Base-by-base conservation (phyloP, 2,113 vertebrate genomes). In the Picathartes gymnocephalus region DNA sequence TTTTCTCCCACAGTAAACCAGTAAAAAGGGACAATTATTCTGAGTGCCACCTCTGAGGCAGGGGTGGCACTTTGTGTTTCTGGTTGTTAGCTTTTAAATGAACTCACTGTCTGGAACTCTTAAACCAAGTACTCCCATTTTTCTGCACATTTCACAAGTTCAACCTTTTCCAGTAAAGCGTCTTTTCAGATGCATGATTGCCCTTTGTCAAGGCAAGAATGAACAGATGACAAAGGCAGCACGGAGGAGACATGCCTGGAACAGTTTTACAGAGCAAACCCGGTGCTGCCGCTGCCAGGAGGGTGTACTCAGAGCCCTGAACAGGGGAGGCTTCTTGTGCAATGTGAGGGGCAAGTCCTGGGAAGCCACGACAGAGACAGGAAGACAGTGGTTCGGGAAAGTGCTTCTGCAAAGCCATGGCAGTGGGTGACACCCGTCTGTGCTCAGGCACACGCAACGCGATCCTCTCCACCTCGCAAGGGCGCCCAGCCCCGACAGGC, bases 151-250 rank as follows among this genome's bases (percentile, higher is more conserved):
- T 91, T 93, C 81, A 94, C 78, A 90, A 74, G 58, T 94, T 89
- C 95, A 89, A 47, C 81, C 83, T 66, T 95, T 96, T 44, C 79
- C 85, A 91, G 80, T 58, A 62, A 61, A 78, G 64, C 35, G 3
- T 54, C 87, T 95, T 88, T 90, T 92, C 92, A 84, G 88, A 68
- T 39, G 80, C 23, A 15, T 85, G 85, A 70, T 51, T 88, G 76
- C 84, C 62, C 56, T 81, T 92, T 96, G 84, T 96, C 82, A 78
- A 65, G 90, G 88, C 96, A 97, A 91, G 94, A 97, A 92, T 16
- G 80, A 96, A 93, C 95, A 96, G 88, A 81, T 92, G 95, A 96
- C 87, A 92, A 45, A 18, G 37, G 58, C 86, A 88, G 90, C 86
- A 27, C 39, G 23, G 61, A 47, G 82, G 47, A 91, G 86, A 92